Base-by-base conservation (phyloP, 1,140 invertebrate genomes). In the Trissolcus basalis region DNA sequence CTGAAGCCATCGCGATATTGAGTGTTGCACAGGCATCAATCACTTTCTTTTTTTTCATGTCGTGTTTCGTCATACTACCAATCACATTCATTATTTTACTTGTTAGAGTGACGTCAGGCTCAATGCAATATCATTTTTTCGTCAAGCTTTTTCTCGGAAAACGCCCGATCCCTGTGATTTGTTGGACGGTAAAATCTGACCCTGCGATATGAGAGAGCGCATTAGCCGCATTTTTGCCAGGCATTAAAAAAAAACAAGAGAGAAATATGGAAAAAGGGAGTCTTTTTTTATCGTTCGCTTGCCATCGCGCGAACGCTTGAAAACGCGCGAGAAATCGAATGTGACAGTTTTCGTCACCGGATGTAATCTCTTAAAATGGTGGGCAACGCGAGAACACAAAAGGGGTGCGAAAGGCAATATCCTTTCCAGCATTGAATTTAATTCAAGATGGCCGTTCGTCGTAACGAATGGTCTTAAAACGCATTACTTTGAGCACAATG, bases 401-500 rank as follows among this genome's bases (percentile, higher is more conserved):
- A 43, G 45, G 60, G 70, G 54, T 47, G 33, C 36, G 45, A 67
- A 63, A 68, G 59, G 71, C 59, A 75, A 68, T 75, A 75, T 68
- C 71, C 55, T 74, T 61, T 58, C 47, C 58, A 47, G 45, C 50
- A 39, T 61, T 10, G 39, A 56, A 64, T 49, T 75, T 75, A 68
- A 75, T 75, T 64, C 64, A 63, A 75, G 71, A 75, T 51, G 55
- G 58, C 64, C 64, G 71, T 67, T 75, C 53, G 47, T 68, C 64
- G 70, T 67, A 68, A 68, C 71, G 50, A 68, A 53, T 68, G 64
- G 71, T 53, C 63, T 74, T 74, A 61, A 74, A 75, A 75, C 64
- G 71, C 58, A 75, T 75, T 68, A 68, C 63, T 68, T 11, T 11
- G 47, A 58, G 53, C 33, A 75, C 58, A 75, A 75, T 75, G 70